Evolutionary conservation across 2,113 vertebrate genomes (phyloP).

Genomic region (Lepus timidus): DNA sequence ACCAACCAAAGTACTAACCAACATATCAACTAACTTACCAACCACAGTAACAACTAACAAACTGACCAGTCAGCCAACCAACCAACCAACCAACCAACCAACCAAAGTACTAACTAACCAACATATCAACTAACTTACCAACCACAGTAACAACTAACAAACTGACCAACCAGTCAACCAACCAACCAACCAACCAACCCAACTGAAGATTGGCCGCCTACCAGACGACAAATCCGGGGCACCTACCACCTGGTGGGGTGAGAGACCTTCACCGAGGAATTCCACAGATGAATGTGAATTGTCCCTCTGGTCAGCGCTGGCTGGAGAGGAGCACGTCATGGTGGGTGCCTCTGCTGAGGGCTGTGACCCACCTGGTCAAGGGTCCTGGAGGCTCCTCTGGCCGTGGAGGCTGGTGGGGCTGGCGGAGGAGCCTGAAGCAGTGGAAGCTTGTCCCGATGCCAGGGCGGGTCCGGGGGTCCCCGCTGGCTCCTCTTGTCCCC

Average conservation of each 20-base stretch:
- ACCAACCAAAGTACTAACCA: too few species aligned
- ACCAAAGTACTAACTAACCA: background rate
- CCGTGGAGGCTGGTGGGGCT: background rate
- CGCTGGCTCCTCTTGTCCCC: too few species aligned
- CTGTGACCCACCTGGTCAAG: too few species aligned
- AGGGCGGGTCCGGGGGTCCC: background rate
- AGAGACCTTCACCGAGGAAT: background rate
- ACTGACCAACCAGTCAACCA: background rate
- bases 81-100: background rate
- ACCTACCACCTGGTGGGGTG: background rate
- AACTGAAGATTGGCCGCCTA: background rate
- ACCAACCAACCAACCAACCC: background rate
- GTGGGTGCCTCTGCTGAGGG: fast-evolving
- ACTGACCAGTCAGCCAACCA: background rate
- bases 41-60: background rate
- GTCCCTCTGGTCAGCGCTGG: background rate
- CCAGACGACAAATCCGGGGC: background rate
- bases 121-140: background rate
- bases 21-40: background rate
- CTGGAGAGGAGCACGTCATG: too few species aligned
- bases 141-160: background rate
- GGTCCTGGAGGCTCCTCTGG: background rate
- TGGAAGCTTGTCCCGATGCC: fast-evolving
- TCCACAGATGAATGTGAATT: fast-evolving
- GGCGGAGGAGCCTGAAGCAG: background rate